A percentile compares a stretch with the other conserved stretches of the same genome.
Evolutionary conservation across 2,888 invertebrate genomes (phyloP).

Genomic region (Octodonta nipae): DNA sequence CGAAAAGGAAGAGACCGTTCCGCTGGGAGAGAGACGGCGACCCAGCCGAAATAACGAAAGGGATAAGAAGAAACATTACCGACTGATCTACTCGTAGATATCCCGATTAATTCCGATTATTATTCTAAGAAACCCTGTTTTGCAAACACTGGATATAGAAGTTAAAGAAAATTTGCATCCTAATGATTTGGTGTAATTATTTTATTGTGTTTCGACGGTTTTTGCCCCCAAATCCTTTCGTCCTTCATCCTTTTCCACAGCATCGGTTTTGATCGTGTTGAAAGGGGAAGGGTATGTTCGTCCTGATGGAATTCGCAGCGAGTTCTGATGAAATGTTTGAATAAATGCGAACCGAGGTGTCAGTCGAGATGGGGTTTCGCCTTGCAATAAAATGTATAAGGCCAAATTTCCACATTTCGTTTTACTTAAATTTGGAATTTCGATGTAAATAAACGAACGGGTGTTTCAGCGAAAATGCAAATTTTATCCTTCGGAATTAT

Average conservation of each 20-base stretch:
- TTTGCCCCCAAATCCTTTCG: slow-evolving; percentile 8
- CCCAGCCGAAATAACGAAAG: too few species aligned
- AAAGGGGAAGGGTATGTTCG: slow-evolving; percentile 9
- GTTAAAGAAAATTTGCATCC: slow-evolving; percentile 36
- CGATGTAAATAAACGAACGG: slow-evolving; percentile 30
- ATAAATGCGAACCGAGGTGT: slow-evolving; percentile 26
- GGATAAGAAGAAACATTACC: slow-evolving; percentile 31
- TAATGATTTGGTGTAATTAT: slow-evolving; percentile 35
- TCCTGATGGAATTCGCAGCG: slow-evolving; percentile 8
- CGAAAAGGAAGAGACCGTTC: slow-evolving; percentile 30
- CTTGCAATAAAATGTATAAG: slow-evolving; percentile 29
- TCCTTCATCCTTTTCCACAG: slow-evolving; percentile 7
- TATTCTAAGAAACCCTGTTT: slow-evolving; percentile 30
- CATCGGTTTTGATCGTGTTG: not conserved
- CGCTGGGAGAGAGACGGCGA: slow-evolving; percentile 25
- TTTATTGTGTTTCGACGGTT: slow-evolving; percentile 18
- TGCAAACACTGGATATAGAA: slow-evolving; percentile 33
- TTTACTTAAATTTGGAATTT: slow-evolving; percentile 31
- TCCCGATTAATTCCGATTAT: slow-evolving; percentile 35
- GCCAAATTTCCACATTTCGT: slow-evolving; percentile 28
- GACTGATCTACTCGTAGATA: slow-evolving; percentile 33
- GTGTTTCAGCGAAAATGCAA: slow-evolving; percentile 24
- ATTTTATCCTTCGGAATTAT: slow-evolving; percentile 14
- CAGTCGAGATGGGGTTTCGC: slow-evolving; percentile 28
- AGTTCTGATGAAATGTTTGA: slow-evolving; percentile 19